phyloP scores from a whole-genome alignment of 2,797 vertebrate species.

The Otolemur crassicaudatus region DNA sequence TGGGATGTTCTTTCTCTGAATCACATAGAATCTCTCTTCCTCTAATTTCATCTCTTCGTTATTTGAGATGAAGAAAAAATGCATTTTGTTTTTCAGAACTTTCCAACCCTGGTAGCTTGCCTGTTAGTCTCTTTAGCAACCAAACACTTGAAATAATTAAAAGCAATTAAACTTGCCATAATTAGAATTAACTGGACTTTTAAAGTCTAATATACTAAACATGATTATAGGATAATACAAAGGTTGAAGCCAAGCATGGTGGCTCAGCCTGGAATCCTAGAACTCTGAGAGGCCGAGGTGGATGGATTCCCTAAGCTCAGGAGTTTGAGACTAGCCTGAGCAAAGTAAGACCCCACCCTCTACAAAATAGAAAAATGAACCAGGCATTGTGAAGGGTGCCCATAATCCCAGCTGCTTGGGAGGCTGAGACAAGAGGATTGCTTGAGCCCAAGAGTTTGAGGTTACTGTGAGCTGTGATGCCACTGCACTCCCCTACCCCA shows the following conservation, averaged over 20 bases:
- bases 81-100: constrained; percentile 14
- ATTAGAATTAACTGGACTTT: neutral
- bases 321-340: too few species aligned
- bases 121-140: constrained; percentile 58
- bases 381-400: too few species aligned
- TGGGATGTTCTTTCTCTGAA: neutral
- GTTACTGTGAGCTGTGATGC: too few species aligned
- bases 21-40: neutral
- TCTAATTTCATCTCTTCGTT: neutral
- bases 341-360: too few species aligned
- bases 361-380: too few species aligned
- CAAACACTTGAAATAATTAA: constrained; percentile 55
- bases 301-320: too few species aligned
- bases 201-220: neutral
- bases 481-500: too few species aligned
- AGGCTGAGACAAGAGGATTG: too few species aligned
- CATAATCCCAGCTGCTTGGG: too few species aligned
- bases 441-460: too few species aligned
- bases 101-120: neutral
- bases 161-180: constrained; percentile 27
- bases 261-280: too few species aligned
- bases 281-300: too few species aligned
- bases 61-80: constrained; percentile 20
- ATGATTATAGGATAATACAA: neutral
- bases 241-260: neutral